A percentile compares a stretch with the other conserved stretches of the same genome.
phyloP scores from a whole-genome alignment of 2,888 invertebrate species.

The Rhynchonema sp. region DNA sequence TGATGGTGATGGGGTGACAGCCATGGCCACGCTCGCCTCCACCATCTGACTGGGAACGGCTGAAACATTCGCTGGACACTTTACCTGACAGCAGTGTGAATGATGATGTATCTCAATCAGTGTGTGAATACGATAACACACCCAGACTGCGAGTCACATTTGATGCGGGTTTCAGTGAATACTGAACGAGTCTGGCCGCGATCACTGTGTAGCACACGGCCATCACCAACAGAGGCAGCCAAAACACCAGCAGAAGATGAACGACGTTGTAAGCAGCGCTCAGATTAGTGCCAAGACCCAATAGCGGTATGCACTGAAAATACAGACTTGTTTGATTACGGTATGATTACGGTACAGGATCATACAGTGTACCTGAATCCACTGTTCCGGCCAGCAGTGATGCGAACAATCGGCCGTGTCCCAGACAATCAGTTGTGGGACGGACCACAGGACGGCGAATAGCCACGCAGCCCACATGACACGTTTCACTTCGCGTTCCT shows the following conservation, averaged over 20 bases:
- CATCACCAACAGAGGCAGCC: constrained; percentile 20
- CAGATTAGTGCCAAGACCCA: background rate
- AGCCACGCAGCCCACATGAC: constrained; percentile 13
- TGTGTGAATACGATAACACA: too few species aligned
- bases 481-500: background rate
- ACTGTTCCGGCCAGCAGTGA: background rate
- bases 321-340: too few species aligned
- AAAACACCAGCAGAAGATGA: constrained; percentile 20
- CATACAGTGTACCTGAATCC: too few species aligned
- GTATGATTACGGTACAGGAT: too few species aligned
- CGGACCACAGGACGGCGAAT: constrained; percentile 13
- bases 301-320: background rate
- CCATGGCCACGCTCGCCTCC: too few species aligned
- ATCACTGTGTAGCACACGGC: constrained; percentile 18
- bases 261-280: background rate
- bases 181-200: constrained; percentile 17
- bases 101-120: too few species aligned
- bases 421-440: constrained; percentile 20
- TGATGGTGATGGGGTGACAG: too few species aligned
- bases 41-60: too few species aligned
- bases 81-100: too few species aligned
- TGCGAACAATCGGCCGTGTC: constrained; percentile 13
- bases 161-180: background rate
- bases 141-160: too few species aligned
- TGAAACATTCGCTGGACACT: too few species aligned